Evolutionary conservation across 2,113 vertebrate species (phyloP), one percentile per base, ranked within the genome.

Genomic region (Scomber colias): DNA sequence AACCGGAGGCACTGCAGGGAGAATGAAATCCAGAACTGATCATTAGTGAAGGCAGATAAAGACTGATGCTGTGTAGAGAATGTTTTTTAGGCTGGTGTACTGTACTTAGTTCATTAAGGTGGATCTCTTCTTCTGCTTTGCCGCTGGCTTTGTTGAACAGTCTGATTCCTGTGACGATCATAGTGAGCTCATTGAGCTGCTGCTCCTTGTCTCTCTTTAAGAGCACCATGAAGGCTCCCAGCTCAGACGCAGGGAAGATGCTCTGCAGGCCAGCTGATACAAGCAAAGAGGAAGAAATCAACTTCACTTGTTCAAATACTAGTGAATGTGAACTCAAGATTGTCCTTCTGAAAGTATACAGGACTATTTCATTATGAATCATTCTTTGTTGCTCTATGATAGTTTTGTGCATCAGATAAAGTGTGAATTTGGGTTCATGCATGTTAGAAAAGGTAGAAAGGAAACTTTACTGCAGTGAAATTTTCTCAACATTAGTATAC

Each of bases 191-290:
- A 9, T 74, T 95, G 60, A 99, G 93, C 75, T 97, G 96, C 50
- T 93, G 88, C 40, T 99, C 96, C 94, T 98, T 99, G 48, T 97
- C 96, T 81, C 88, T 94, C 87, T 95, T 97, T 51, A 56, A 63
- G 46, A 98, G 95, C 11, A 93, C 93, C 68, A 96, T 86, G 92
- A 99, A 99, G 56, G 93, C 84, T 13, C 80, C 91, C 76, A 99
- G 90, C 71, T 97, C 96, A 45, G 90, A 82, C 50, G 91, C 95
- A 46, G 97, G 95, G 75, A 99, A 98, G 46, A 99, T 61, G 64
- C 97, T 97, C 92, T 98, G 97, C 49, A 99, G 88, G 7, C 96
- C 97, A 87, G 97, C 98, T 99, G 75, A 3, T 85, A 85, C 3
- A 55, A 16, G 30, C 66, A 27, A n/a, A 65, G 27, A 57, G 11